phyloP scores from a whole-genome alignment of 1,140 invertebrate species.

The Melitaea cinxia region DNA sequence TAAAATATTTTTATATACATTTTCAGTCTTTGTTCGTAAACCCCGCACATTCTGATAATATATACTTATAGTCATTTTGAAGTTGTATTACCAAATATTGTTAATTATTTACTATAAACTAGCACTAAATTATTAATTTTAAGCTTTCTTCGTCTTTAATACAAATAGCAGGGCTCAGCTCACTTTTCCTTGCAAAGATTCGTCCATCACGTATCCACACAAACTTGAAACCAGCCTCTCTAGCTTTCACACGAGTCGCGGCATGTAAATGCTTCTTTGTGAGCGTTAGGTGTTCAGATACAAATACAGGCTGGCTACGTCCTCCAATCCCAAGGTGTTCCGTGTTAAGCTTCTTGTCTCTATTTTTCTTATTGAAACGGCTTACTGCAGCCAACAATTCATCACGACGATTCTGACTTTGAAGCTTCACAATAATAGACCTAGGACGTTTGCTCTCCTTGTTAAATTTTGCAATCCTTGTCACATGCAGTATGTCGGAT shows the following conservation, averaged over 20 bases:
- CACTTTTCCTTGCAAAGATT: neutral
- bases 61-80: constrained; percentile 7
- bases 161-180: neutral
- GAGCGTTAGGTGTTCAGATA: constrained; percentile 8
- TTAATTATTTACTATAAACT: neutral
- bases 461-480: neutral
- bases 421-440: constrained; percentile 5
- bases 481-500: neutral
- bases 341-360: neutral
- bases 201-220: neutral
- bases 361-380: neutral
- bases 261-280: neutral
- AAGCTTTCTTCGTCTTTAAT: neutral
- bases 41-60: constrained; percentile 35
- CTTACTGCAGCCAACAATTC: neutral
- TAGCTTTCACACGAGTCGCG: constrained; percentile 1
- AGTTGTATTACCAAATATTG: neutral
- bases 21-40: constrained; percentile 20
- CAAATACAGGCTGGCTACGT: neutral
- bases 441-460: neutral
- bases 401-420: neutral
- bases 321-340: too few relatives aligned
- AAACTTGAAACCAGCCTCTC: neutral
- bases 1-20: constrained; percentile 21
- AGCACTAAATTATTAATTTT: neutral